A percentile compares a stretch with the other conserved stretches of the same genome.
phyloP scores from a whole-genome alignment of 2,113 vertebrate species.

The Stomatorhinus ivindoensis region DNA sequence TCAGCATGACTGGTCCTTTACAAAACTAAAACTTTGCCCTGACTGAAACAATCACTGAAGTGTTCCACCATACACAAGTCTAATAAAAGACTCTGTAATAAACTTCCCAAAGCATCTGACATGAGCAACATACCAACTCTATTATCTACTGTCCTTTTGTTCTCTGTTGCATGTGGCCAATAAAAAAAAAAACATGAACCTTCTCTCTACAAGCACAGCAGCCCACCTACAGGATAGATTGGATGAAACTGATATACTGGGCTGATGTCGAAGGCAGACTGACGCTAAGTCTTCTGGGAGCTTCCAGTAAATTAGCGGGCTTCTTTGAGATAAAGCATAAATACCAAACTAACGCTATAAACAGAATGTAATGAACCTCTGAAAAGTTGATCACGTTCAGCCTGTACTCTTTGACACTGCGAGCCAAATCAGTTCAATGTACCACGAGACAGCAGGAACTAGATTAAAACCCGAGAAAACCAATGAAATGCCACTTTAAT shows the following conservation, averaged over 20 bases:
- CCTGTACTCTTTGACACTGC: constrained; percentile 9
- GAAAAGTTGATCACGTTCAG: constrained; percentile 26
- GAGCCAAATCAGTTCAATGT: constrained; percentile 31
- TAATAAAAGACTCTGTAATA: not conserved
- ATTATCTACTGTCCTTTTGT: not conserved
- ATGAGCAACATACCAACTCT: not conserved
- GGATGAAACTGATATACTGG: not conserved
- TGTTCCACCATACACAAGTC: not conserved
- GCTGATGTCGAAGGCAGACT: not conserved
- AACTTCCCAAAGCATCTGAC: not conserved
- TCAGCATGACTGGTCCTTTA: not conserved
- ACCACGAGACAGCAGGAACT: constrained; percentile 30
- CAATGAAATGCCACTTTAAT: constrained; percentile 21
- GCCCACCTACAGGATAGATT: not conserved
- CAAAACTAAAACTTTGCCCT: not conserved
- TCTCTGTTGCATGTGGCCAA: not conserved
- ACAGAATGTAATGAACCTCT: constrained; percentile 20
- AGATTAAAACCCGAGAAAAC: constrained; percentile 15
- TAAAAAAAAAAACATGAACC: not conserved
- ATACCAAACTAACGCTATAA: constrained; percentile 28
- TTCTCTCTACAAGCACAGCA: not conserved
- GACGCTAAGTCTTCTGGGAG: not conserved
- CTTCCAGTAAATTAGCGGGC: constrained; percentile 29
- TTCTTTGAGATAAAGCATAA: constrained; percentile 21
- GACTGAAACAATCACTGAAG: not conserved